Base-by-base conservation (phyloP, 2,113 vertebrate genomes). In the Gymnarchus niloticus region DNA sequence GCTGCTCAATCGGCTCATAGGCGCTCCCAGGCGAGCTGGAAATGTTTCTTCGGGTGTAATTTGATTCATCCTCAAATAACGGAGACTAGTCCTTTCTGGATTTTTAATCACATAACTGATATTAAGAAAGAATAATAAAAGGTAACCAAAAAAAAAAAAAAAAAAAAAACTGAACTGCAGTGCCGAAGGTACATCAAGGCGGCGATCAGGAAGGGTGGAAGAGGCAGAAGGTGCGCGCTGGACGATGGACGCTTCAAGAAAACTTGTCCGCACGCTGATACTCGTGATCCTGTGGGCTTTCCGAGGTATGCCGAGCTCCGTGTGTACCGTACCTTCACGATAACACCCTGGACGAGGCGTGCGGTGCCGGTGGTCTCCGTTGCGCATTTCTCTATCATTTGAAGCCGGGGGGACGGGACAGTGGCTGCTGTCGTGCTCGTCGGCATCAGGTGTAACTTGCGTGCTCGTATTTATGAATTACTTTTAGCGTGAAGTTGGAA, bases 271-370 rank as follows among this genome's bases (percentile, higher is more conserved):
- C 81, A 77, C 90, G 89, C 89, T 95, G 65, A 87, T 81, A 0
- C 44, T 92, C 0, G 85, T 89, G 77, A 88, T 92, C 6, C 87
- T 93, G 73, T 92, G 89, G 54, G 84, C 85, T 61, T 87, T 92
- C 52, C 87, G 93, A 91, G 94, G 95, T 95, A 87, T 87, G 93
- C 86, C 4, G 17, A 17, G 33, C 33, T 59, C 59, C 23, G 5
- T 56, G 37, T 23, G 28, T 14, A 37, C n/a, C n/a, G n/a, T n/a
- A n/a, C n/a, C n/a, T 17, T 48, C 2, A 73, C 17, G 41, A 73
- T 19, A 48, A 78, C 46, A 21, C 46, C 9, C 21, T n/a, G 76
- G 1, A 48, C 76, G 9, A 54, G 14, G 6, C 6, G 52, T 54
- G 52, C 52, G 52, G 6, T 6, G 6, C 14, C 52, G n/a, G n/a